Base-by-base conservation (phyloP, 2,797 vertebrate species). In the Trematomus bernacchii region DNA sequence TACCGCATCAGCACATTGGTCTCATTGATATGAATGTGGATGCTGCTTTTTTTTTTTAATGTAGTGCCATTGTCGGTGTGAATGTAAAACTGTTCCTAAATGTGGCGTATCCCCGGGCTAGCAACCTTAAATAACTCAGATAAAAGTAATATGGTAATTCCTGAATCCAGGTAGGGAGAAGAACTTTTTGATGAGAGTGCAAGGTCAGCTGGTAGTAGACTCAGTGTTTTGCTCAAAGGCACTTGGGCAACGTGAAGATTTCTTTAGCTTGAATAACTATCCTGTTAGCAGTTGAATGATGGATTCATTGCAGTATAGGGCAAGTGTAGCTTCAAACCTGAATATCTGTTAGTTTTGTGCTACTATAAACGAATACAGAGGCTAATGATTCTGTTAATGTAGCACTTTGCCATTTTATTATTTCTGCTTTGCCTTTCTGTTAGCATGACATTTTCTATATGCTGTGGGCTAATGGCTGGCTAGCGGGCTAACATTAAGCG, bases 401-500 rank as follows among this genome's bases (percentile, higher is more conserved):
- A 42, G 58, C 76, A 71, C 71, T 85, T 64, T 70, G 37, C 71
- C 33, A 27, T 79, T 82, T 69, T 79, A 73, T 84, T 84, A 73
- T 82, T 88, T 87, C 59, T n/a, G 27, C 79, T 79, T 71, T 71
- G 63, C 75, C 72, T 82, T 74, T 82, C 61, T 77, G 79, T 91
- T 90, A 82, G 83, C 83, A 80, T 90, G 86, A 82, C 88, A 90
- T 88, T 91, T 85, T 80, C 71, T 85, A 80, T 84, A 85, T 91
- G 85, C 87, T 93, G 88, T 85, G 44, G 78, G 91, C 75, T 91
- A 89, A 93, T 90, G 80, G 84, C 85, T 91, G 87, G 87, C 92
- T 93, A 91, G 84, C 74, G 87, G 93, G 89, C 84, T 89, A 92
- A 91, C 91, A 92, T 93, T 91, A 94, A 86, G 84, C 60, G 73